These are phyloP conservation scores for Ormyrus thymus DNA, from an alignment of 2,888 invertebrate species.

Conservation along the genomic window DNA sequence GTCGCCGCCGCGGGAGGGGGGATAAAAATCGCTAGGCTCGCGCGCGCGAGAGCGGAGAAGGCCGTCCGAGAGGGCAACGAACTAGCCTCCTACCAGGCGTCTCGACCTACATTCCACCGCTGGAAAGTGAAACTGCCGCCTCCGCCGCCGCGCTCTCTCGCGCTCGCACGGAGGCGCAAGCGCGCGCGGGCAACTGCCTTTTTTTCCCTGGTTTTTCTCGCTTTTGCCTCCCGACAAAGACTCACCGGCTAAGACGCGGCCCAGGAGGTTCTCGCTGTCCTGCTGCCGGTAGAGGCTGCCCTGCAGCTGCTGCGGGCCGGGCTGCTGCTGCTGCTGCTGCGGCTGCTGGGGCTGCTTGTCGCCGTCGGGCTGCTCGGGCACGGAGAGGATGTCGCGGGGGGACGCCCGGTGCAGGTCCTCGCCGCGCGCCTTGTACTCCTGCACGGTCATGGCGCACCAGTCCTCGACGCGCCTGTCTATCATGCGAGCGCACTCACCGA, in stretches of 20 bases:
- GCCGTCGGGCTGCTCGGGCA: conserved; percentile 57
- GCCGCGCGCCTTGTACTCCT: conserved; percentile 77
- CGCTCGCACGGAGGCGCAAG: conserved; percentile 7
- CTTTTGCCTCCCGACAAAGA: not conserved
- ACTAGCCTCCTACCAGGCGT: conserved; percentile 77
- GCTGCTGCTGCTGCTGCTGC: conserved; percentile 42
- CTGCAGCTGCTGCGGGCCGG: conserved; percentile 26
- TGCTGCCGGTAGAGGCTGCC: conserved; percentile 37
- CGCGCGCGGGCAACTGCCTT: not conserved
- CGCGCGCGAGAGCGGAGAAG: conserved; percentile 74
- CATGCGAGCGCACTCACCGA: conserved; percentile 17
- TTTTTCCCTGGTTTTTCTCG: too few species aligned
- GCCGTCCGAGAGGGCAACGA: conserved; percentile 78
- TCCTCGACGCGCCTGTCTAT: conserved; percentile 48
- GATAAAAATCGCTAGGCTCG: conserved; percentile 70
- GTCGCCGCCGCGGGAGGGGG: conserved; percentile 4
- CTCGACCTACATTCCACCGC: conserved; percentile 75
- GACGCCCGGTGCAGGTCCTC: conserved; percentile 65
- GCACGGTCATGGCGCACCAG: conserved; percentile 76
- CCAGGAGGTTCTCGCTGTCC: conserved; percentile 78
- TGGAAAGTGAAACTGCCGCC: conserved; percentile 75
- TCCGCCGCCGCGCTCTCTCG: conserved; percentile 57
- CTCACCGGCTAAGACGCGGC: conserved; percentile 79
- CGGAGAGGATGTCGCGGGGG: conserved; percentile 68
- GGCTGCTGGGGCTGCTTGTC: conserved; percentile 55